Evolutionary conservation across 2,888 invertebrate genomes (phyloP).

Genomic region (Oasisia sp.): DNA sequence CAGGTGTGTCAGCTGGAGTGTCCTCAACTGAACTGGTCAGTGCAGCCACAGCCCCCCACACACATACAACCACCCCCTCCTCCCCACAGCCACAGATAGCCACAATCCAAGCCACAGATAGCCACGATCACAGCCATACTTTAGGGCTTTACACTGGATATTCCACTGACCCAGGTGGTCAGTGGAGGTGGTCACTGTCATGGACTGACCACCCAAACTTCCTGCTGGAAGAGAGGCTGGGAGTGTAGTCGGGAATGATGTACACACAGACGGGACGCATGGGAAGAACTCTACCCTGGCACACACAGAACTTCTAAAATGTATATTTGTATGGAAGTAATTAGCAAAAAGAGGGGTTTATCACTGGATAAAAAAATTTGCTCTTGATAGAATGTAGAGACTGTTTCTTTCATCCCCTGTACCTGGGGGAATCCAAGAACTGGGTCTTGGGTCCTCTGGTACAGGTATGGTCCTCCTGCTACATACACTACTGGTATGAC

Average conservation of each 20-base stretch:
- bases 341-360: no score
- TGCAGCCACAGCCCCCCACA: neutral
- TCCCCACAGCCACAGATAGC: neutral
- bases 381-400: neutral
- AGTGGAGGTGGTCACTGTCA: neutral
- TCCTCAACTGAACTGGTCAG: neutral
- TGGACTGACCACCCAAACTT: neutral
- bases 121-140: neutral
- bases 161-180: neutral
- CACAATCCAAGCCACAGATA: neutral
- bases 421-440: neutral
- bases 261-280: neutral
- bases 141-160: neutral
- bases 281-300: neutral
- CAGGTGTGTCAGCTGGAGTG: neutral
- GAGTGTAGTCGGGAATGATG: neutral
- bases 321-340: no score
- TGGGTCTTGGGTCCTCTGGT: neutral
- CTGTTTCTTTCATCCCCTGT: neutral
- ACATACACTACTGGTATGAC: no score
- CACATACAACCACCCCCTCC: no score
- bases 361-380: no score
- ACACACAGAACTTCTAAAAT: neutral
- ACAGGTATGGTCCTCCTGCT: no score
- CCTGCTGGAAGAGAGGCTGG: neutral